These are phyloP conservation scores for Morpho deidamia DNA, from an alignment of 2,888 invertebrate genomes.

Conservation along the genomic window DNA sequence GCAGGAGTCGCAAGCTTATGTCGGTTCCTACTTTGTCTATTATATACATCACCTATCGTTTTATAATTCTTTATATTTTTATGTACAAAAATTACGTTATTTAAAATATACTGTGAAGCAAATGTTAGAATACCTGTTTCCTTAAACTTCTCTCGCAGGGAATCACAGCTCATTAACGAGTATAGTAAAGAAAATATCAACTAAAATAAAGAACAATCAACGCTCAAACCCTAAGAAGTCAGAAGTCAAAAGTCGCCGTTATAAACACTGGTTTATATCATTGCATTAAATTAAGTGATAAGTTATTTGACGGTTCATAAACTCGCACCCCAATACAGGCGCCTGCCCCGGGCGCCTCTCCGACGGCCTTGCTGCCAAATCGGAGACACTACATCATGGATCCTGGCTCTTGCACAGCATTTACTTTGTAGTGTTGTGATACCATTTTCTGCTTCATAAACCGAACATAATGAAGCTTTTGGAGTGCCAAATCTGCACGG, in stretches of 20 bases:
- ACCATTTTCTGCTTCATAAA: constrained; percentile 64
- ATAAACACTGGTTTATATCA: constrained; percentile 73
- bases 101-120: too few species aligned
- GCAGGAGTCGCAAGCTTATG: too few species aligned
- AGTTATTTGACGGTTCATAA: constrained; percentile 77
- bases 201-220: background rate
- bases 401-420: constrained; percentile 55
- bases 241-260: constrained; percentile 42
- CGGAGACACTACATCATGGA: constrained; percentile 57
- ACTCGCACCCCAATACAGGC: constrained; percentile 53
- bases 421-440: constrained; percentile 34
- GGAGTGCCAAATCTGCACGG: constrained; percentile 29
- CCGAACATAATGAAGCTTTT: constrained; percentile 31
- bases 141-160: too few species aligned
- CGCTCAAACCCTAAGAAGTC: constrained; percentile 44
- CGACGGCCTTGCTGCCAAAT: constrained; percentile 64
- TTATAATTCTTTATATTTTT: too few species aligned
- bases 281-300: constrained; percentile 71
- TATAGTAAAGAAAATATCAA: too few species aligned
- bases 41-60: too few species aligned
- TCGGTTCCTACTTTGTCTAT: too few species aligned
- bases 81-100: too few species aligned
- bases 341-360: constrained; percentile 51
- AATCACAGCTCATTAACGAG: too few species aligned
- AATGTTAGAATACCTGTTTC: too few species aligned